Conservation (phyloP, 35 echinoderm and acorn worm genomes). For the Lytechinus variegatus region DNA sequence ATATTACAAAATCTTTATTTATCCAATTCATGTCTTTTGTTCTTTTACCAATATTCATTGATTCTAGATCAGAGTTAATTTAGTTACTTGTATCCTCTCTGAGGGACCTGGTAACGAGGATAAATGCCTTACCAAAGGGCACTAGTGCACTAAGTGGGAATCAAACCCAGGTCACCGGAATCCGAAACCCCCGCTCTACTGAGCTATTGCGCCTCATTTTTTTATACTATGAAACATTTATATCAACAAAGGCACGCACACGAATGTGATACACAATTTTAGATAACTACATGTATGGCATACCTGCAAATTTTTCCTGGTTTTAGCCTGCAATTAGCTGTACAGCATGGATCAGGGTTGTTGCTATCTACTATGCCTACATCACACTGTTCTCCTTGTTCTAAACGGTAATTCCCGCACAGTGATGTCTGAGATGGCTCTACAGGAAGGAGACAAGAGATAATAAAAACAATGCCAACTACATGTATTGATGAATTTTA, state of each 20-base stretch:
- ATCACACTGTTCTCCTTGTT: conserved; percentile 84
- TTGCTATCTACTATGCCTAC: conserved; percentile 74
- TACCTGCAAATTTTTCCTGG: conserved; percentile 74
- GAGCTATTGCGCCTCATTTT: too few species aligned
- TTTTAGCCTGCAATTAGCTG: conserved; percentile 76
- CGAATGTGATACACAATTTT: neutral
- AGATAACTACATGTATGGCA: neutral
- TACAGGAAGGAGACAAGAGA: conserved; percentile 14
- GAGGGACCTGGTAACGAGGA: too few species aligned
- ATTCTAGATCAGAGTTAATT: too few species aligned
- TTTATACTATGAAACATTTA: too few species aligned
- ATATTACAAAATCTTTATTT: too few species aligned
- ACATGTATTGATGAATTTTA: neutral
- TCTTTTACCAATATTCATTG: too few species aligned
- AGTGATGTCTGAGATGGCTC: conserved; percentile 69
- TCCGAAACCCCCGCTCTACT: too few species aligned
- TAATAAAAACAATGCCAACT: neutral
- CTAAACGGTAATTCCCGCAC: conserved; percentile 92
- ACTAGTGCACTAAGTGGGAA: too few species aligned
- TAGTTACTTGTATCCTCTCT: too few species aligned
- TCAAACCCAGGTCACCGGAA: too few species aligned
- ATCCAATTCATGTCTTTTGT: too few species aligned
- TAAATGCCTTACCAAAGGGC: too few species aligned
- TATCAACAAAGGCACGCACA: neutral
- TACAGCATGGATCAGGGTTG: conserved; percentile 82